A percentile compares a stretch with the other conserved stretches of the same genome.
Evolutionary conservation across 2,113 vertebrate genomes (phyloP).

Genomic region (Chionis minor): DNA sequence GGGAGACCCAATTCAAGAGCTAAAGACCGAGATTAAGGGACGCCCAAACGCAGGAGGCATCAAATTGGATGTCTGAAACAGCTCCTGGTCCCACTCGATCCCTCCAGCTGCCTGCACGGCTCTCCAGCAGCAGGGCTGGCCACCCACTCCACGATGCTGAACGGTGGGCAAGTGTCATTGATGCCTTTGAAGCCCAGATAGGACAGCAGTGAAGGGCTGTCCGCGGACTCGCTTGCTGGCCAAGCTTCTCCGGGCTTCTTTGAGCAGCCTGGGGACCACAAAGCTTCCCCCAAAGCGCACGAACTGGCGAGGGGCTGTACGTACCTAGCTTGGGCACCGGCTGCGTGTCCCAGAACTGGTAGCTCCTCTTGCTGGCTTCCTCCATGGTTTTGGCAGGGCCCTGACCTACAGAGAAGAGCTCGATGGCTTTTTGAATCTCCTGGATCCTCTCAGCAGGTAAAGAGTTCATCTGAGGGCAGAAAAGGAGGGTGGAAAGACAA

Average conservation of each 20-base stretch:
- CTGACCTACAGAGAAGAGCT: conserved; percentile 94
- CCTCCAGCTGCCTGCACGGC: not conserved
- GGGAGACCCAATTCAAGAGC: not conserved
- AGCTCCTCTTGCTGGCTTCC: conserved; percentile 95
- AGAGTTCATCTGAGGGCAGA: conserved; percentile 86
- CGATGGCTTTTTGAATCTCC: conserved; percentile 99
- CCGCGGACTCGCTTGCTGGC: not conserved
- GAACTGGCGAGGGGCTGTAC: not conserved
- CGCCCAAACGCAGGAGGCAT: not conserved
- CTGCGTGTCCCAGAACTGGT: conserved; percentile 99
- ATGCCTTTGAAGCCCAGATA: not conserved
- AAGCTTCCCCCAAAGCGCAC: not conserved
- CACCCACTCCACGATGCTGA: fast-evolving
- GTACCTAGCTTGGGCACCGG: conserved; percentile 95
- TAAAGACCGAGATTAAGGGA: not conserved
- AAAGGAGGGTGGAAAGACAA: not conserved
- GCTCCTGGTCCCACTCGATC: fast-evolving
- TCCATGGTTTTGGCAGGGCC: conserved; percentile 99
- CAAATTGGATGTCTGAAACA: not conserved
- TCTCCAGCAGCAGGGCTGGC: not conserved
- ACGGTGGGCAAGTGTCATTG: not conserved
- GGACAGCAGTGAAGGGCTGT: not conserved
- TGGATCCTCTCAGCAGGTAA: conserved; percentile 96
- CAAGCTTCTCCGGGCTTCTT: not conserved
- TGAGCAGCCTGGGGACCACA: not conserved